Percentiles rank a stretch among this genome's conserved stretches.
phyloP scores from a whole-genome alignment of 1,140 invertebrate genomes.

The Wiebesia pumilae region DNA sequence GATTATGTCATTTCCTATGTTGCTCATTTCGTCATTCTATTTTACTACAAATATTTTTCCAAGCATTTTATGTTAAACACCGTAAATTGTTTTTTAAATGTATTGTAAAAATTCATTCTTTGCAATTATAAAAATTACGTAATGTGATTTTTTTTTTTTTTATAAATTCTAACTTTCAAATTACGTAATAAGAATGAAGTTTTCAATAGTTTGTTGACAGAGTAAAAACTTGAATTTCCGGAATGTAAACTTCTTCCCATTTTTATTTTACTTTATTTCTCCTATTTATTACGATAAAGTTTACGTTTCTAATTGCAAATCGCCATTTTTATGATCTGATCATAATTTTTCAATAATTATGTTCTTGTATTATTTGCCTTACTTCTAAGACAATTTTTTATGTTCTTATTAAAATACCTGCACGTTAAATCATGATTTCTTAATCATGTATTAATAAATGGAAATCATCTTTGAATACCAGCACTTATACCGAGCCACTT shows the following conservation, averaged over 20 bases:
- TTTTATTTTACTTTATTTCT: not conserved
- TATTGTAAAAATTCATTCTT: not conserved
- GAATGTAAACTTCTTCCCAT: not conserved
- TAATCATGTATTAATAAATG: too few relatives aligned
- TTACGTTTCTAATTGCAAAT: not conserved
- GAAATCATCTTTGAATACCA: not conserved
- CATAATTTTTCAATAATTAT: not conserved
- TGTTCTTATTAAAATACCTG: not conserved
- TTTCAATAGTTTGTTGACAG: not conserved
- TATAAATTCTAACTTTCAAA: not conserved
- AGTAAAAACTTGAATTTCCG: not conserved
- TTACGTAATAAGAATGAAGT: not conserved
- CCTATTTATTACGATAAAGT: not conserved
- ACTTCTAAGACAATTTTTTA: not conserved
- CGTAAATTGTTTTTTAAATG: not conserved
- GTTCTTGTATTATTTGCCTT: not conserved
- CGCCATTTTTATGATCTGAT: not conserved
- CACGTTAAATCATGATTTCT: not conserved
- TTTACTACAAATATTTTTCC: not conserved
- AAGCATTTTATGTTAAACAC: not conserved
- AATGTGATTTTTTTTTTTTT: not conserved
- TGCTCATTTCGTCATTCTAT: not conserved
- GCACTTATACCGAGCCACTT: too few relatives aligned
- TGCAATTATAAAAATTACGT: not conserved
- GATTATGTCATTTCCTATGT: not conserved